phyloP scores from a whole-genome alignment of 53 echinoderm and acorn worm genomes.

The Crossaster papposus region DNA sequence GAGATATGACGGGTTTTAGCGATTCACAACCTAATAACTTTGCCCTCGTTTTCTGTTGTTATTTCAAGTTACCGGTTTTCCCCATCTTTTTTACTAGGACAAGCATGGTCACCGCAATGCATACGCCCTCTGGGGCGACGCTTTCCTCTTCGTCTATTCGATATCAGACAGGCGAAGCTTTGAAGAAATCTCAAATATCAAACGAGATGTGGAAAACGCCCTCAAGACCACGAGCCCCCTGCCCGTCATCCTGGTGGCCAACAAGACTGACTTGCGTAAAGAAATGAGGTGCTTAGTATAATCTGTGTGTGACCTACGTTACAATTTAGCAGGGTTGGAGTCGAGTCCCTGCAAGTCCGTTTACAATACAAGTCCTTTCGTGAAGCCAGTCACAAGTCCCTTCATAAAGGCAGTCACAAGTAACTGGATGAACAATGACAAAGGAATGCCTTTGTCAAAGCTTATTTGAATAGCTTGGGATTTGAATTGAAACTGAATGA shows the following conservation, averaged over 20 bases:
- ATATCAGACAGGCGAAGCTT: conserved; percentile 79
- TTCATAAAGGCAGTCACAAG: too few relatives aligned
- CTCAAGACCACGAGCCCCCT: conserved; percentile 52
- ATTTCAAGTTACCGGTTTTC: not conserved
- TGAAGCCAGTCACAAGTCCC: too few relatives aligned
- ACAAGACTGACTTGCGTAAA: conserved; percentile 76
- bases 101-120: conserved; percentile 74
- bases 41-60: too few relatives aligned
- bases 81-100: conserved; percentile 48
- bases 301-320: not conserved
- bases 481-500: too few relatives aligned
- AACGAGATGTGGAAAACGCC: conserved; percentile 66
- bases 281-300: conserved; percentile 35
- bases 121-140: conserved; percentile 87
- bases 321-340: too few relatives aligned
- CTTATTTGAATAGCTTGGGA: too few relatives aligned
- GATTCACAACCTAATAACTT: too few relatives aligned
- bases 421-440: too few relatives aligned
- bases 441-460: too few relatives aligned
- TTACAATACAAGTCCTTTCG: too few relatives aligned
- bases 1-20: too few relatives aligned
- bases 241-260: conserved; percentile 79
- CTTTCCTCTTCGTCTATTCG: conserved; percentile 85
- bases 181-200: conserved; percentile 67
- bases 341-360: too few relatives aligned